Evolutionary conservation across 2,113 vertebrate species (phyloP), one percentile per base, ranked within the genome.

Genomic region (Hydrolagus affinis): DNA sequence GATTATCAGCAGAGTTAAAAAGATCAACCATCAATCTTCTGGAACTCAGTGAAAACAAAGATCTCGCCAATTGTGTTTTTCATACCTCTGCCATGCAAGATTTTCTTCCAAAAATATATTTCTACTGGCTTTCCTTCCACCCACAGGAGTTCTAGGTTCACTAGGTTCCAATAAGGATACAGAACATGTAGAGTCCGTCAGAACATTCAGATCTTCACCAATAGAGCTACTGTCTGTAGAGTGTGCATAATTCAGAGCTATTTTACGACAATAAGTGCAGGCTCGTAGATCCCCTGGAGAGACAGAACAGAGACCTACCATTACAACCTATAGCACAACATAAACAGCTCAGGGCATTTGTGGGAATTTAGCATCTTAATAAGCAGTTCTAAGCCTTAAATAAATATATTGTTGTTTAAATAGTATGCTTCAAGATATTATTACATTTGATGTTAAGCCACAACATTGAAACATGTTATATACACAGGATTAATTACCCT

Each of bases 91-190:
- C 98, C 98, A 99, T 75, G 96, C 94, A 59, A 96, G 91, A 89
- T 98, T 96, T 89, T 99, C 97, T 90, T 99, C 98, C 70, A 99
- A 92, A 88, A 99, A 99, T 89, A 98, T 98, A 91, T 98, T 99
- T 86, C 97, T 95, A 91, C 96, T 99, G 86, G 96, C 92, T 91
- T 98, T 99, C 25, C 98, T 95, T 62, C 96, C 97, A 0, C 96
- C 95, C 11, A 97, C 94, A 0, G 98, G 97, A 0, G 97, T 99
- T 70, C 97, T 94, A 0, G 98, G 97, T 88, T 99, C 98, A 0
- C 91, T 93, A 1, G 96, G 96, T 89, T 99, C 98, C 91, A 96
- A 87, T 71, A 95, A 87, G 21, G 94, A 95, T 19, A 98, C 91
- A 0, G 95, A 96, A 86, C 90, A 94, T 0, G 96, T 89, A 0